Conservation (phyloP, 2,113 vertebrate genomes). For the Elephas maximus region DNA sequence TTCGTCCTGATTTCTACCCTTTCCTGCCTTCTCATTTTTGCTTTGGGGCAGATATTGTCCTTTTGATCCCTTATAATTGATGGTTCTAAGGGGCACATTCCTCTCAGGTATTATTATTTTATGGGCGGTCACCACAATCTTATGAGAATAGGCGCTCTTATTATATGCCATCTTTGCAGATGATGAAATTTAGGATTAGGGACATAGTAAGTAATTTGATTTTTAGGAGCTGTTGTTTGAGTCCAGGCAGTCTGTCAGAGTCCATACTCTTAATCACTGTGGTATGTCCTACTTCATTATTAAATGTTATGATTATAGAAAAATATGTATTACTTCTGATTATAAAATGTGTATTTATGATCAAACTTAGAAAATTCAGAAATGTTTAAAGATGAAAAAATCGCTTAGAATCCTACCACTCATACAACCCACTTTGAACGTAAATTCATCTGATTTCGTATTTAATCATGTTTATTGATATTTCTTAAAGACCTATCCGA, state of each 20-base stretch:
- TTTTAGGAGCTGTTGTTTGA: slow-evolving; percentile 3
- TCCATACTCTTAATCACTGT: not conserved
- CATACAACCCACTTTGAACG: not conserved
- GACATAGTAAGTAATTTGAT: slow-evolving; percentile 2
- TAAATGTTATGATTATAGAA: slow-evolving; percentile 32
- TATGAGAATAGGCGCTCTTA: not conserved
- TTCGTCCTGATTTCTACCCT: too few relatives aligned
- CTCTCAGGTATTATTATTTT: too few relatives aligned
- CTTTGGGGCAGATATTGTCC: too few relatives aligned
- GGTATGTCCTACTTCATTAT: not conserved
- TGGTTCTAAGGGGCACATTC: too few relatives aligned
- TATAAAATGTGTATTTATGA: not conserved
- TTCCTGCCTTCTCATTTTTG: too few relatives aligned
- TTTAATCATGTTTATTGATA: not conserved
- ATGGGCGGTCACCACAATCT: not conserved
- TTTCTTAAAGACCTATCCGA: not conserved
- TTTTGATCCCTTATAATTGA: too few relatives aligned
- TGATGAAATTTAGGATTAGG: slow-evolving; percentile 5
- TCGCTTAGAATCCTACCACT: not conserved
- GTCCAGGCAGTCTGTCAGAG: not conserved
- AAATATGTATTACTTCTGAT: not conserved
- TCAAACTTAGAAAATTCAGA: not conserved
- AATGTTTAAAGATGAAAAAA: slow-evolving; percentile 4
- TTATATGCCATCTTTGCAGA: not conserved
- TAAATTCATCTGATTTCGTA: not conserved